Percentiles rank a stretch among this genome's conserved stretches.
These are phyloP conservation scores for Carassius auratus DNA, from an alignment of 2,113 vertebrate genomes.

Conservation along the genomic window DNA sequence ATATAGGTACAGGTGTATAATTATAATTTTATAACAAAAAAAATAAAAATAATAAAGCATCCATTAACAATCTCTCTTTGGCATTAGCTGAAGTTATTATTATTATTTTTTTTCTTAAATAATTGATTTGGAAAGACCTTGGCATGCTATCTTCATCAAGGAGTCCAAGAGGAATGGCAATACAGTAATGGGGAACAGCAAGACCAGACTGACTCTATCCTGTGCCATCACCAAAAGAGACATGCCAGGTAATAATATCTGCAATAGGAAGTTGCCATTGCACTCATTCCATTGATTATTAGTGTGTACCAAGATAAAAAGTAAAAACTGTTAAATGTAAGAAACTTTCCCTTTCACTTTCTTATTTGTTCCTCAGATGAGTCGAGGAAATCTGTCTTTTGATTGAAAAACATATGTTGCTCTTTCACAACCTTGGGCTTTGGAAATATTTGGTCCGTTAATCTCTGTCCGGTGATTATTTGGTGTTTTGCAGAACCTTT, in stretches of 20 bases:
- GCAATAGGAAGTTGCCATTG: background rate
- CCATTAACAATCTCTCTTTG: conserved; percentile 15
- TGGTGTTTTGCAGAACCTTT: background rate
- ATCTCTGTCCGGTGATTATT: background rate
- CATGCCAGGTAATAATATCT: background rate
- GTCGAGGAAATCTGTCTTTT: background rate
- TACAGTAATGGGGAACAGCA: conserved; percentile 35
- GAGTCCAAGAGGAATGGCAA: conserved; percentile 34
- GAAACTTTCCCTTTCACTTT: background rate
- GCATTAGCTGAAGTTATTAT: background rate
- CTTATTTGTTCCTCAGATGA: background rate
- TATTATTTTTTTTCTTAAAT: background rate
- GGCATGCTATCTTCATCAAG: background rate
- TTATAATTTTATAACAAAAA: too few relatives aligned
- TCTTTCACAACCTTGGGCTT: background rate
- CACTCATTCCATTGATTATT: conserved; percentile 21
- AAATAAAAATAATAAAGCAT: background rate
- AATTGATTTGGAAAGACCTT: conserved; percentile 41
- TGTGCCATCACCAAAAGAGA: conserved; percentile 28
- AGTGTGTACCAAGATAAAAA: conserved; percentile 25
- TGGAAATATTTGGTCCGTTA: background rate
- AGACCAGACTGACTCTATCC: conserved; percentile 1
- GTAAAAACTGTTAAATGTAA: background rate
- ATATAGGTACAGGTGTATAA: too few relatives aligned
- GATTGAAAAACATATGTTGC: background rate